phyloP scores from a whole-genome alignment of 2,113 vertebrate genomes.

The Tragelaphus imberbis region DNA sequence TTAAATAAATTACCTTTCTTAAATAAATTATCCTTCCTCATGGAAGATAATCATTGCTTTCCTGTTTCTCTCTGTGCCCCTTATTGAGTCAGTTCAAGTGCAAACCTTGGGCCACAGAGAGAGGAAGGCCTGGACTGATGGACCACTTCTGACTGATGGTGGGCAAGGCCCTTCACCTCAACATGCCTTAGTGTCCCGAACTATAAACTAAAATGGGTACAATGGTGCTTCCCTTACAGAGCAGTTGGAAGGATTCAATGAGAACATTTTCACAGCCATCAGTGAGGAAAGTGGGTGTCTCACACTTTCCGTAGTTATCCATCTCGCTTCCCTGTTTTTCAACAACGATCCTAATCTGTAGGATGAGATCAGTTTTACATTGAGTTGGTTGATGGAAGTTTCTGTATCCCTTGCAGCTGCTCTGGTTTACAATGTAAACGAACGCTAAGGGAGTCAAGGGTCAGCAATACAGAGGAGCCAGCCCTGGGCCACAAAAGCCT shows the following conservation, averaged over 20 bases:
- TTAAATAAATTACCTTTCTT: not conserved
- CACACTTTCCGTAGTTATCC: not conserved
- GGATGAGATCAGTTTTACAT: not conserved
- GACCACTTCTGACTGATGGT: not conserved
- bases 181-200: not conserved
- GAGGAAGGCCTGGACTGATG: not conserved
- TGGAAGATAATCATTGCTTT: not conserved
- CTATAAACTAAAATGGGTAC: not conserved
- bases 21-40: not conserved
- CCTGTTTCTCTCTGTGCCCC: not conserved
- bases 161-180: not conserved
- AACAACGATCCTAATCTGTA: not conserved
- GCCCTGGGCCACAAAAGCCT: not conserved
- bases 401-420: not conserved
- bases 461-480: not conserved
- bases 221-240: not conserved
- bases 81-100: not conserved
- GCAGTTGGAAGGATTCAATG: not conserved
- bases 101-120: not conserved
- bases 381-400: not conserved
- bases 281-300: not conserved
- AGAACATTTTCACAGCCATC: not conserved
- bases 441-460: not conserved
- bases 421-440: not conserved
- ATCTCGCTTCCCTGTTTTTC: not conserved